phyloP scores from a whole-genome alignment of 2,888 invertebrate species.

The Corbicula japonica region DNA sequence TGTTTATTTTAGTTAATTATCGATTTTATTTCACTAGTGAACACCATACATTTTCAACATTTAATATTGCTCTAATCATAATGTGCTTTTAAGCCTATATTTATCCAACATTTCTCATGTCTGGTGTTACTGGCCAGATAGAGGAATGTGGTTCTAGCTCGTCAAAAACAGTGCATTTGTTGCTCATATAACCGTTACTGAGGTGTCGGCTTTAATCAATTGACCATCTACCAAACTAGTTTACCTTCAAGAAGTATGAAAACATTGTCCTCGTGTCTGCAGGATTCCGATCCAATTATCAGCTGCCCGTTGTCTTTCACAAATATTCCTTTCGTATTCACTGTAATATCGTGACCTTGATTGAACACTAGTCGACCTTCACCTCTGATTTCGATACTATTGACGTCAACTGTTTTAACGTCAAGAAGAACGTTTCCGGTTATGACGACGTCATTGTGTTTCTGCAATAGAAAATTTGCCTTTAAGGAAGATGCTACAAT shows the following conservation, averaged over 20 bases:
- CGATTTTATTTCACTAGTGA: too few species aligned
- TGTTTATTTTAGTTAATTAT: too few species aligned
- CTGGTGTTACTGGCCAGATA: too few species aligned
- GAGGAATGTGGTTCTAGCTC: too few species aligned
- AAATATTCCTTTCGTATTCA: slow-evolving; percentile 37
- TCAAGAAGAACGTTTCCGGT: slow-evolving; percentile 25
- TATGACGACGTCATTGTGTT: slow-evolving; percentile 7
- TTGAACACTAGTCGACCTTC: slow-evolving; percentile 40
- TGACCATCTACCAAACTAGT: not conserved
- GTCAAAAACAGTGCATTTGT: too few species aligned
- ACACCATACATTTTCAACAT: too few species aligned
- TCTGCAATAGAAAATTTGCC: slow-evolving; percentile 29
- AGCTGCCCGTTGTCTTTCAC: slow-evolving; percentile 45
- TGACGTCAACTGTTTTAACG: slow-evolving; percentile 34
- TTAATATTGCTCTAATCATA: too few species aligned
- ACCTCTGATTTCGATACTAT: slow-evolving; percentile 33
- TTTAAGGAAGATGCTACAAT: too few species aligned
- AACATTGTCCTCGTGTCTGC: slow-evolving; percentile 43
- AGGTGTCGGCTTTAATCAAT: too few species aligned
- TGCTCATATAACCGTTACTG: too few species aligned
- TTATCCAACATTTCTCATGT: too few species aligned
- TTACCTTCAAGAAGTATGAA: slow-evolving; percentile 44
- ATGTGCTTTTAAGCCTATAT: too few species aligned
- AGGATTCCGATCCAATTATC: slow-evolving; percentile 45
- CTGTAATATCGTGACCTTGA: slow-evolving; percentile 26